phyloP scores from a whole-genome alignment of 2,113 vertebrate species.

The Catharus minimus region DNA sequence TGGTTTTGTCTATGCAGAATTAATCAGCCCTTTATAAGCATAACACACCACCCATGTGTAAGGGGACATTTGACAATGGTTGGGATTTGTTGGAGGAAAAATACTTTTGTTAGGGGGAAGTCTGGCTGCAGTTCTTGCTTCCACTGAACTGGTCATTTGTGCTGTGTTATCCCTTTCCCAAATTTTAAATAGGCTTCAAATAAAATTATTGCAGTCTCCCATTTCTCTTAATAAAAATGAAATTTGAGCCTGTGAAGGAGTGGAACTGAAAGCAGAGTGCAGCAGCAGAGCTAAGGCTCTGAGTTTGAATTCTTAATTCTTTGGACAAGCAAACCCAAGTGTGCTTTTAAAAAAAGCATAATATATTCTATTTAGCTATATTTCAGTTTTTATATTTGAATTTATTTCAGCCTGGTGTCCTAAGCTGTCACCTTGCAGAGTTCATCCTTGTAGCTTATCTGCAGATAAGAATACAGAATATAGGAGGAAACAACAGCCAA shows the following conservation, averaged over 20 bases:
- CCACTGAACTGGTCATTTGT: neutral
- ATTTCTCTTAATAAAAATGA: neutral
- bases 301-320: neutral
- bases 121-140: neutral
- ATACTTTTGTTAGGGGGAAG: neutral
- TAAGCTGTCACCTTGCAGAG: too few relatives aligned
- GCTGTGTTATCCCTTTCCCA: neutral
- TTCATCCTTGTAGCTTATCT: neutral
- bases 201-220: neutral
- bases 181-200: neutral
- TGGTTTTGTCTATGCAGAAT: neutral
- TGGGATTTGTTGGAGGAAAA: neutral
- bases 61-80: neutral
- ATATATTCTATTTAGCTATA: neutral
- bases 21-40: neutral
- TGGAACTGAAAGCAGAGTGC: neutral
- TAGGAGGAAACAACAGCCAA: neutral
- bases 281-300: neutral
- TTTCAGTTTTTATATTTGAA: neutral
- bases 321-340: neutral
- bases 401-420: neutral
- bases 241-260: neutral
- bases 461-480: neutral
- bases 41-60: fast-evolving
- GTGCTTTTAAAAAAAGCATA: neutral